These are phyloP conservation scores for Periophthalmus magnuspinnatus DNA, from an alignment of 2,797 vertebrate genomes.

Conservation along the genomic window DNA sequence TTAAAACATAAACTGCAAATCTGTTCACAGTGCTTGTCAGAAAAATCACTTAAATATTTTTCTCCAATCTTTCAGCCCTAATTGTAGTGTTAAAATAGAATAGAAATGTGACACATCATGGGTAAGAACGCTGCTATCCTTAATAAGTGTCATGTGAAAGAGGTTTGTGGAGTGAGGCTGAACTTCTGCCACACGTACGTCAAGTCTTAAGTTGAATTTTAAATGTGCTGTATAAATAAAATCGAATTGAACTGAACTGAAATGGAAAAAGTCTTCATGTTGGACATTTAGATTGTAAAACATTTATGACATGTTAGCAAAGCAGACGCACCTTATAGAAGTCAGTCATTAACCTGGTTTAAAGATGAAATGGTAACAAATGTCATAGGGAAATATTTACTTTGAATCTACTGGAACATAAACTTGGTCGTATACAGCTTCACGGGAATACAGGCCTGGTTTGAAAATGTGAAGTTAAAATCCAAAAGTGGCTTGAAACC, in stretches of 20 bases:
- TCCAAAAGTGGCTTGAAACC: not conserved
- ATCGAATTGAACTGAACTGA: too few species aligned
- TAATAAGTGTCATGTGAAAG: constrained; percentile 39
- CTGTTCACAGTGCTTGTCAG: too few species aligned
- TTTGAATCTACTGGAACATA: not conserved
- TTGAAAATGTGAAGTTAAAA: not conserved
- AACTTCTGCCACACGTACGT: constrained; percentile 29
- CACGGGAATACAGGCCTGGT: too few species aligned
- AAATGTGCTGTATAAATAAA: too few species aligned
- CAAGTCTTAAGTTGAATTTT: constrained; percentile 9
- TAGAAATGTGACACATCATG: constrained; percentile 6
- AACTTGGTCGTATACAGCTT: too few species aligned
- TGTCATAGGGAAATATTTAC: not conserved
- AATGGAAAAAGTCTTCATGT: constrained; percentile 20
- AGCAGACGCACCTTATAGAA: not conserved
- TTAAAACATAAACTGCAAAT: too few species aligned
- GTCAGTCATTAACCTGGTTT: not conserved
- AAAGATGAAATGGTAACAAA: not conserved
- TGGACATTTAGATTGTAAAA: constrained; percentile 5
- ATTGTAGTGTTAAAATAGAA: constrained; percentile 12
- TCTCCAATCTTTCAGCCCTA: not conserved
- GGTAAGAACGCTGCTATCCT: not conserved
- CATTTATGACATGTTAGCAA: not conserved
- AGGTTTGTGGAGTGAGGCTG: constrained; percentile 19
- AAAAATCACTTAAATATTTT: too few species aligned